These are phyloP conservation scores for Prunella fulvescens DNA, from an alignment of 2,113 vertebrate genomes.

Conservation along the genomic window DNA sequence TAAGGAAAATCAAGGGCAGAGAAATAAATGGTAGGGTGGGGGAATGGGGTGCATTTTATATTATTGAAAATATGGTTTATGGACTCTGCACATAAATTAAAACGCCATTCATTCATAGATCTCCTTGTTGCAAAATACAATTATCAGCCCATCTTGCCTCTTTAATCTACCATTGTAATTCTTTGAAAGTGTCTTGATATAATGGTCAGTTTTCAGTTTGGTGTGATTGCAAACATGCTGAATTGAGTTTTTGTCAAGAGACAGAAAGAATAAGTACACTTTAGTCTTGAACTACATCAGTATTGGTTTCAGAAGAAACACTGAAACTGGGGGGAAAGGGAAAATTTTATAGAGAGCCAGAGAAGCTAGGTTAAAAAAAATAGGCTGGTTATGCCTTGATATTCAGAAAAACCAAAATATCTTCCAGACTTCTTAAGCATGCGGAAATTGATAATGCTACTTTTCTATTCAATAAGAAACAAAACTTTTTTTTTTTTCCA, in stretches of 20 bases:
- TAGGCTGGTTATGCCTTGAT: background rate
- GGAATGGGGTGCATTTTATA: background rate
- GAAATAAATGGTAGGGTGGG: rapidly evolving
- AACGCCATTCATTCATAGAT: background rate
- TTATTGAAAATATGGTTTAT: background rate
- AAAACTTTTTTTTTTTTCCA: background rate
- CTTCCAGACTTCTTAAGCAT: background rate
- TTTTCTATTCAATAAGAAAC: background rate
- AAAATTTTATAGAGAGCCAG: background rate
- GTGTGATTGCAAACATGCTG: background rate
- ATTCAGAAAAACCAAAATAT: background rate
- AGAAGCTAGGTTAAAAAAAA: background rate
- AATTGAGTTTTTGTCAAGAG: background rate
- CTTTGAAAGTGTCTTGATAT: background rate
- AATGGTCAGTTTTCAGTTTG: background rate
- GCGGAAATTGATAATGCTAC: background rate
- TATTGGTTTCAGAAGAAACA: background rate
- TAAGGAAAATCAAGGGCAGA: background rate
- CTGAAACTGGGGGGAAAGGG: background rate
- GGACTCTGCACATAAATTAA: background rate
- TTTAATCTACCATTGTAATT: background rate
- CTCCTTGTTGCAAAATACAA: background rate
- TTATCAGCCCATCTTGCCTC: rapidly evolving
- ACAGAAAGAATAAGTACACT: background rate
- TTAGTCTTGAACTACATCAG: background rate